Evolutionary conservation across 2,113 vertebrate genomes (phyloP).

Genomic region (Dolichotis patagonum): DNA sequence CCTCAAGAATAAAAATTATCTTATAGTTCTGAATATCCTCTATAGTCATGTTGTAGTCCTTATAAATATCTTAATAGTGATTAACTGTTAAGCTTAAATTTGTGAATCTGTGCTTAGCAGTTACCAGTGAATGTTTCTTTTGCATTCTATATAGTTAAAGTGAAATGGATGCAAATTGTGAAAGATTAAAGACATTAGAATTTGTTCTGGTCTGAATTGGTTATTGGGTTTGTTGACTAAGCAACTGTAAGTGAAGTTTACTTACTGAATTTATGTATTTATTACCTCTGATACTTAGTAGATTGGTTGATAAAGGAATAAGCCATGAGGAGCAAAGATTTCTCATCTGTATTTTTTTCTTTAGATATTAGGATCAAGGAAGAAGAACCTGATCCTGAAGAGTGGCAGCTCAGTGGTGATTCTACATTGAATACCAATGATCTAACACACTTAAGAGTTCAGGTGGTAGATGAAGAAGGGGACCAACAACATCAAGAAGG

Average conservation of each 20-base stretch:
- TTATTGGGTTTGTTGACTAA: slow-evolving; percentile 39
- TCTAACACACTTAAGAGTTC: slow-evolving; percentile 96
- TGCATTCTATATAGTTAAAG: slow-evolving; percentile 22
- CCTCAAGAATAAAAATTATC: background rate
- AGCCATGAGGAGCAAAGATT: slow-evolving; percentile 59
- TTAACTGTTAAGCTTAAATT: slow-evolving; percentile 51
- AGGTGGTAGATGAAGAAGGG: slow-evolving; percentile 96
- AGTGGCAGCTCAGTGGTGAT: slow-evolving; percentile 97
- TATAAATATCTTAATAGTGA: slow-evolving; percentile 11
- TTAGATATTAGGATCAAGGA: slow-evolving; percentile 98
- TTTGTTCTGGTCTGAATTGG: slow-evolving; percentile 25
- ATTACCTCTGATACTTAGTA: slow-evolving; percentile 74
- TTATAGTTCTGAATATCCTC: background rate
- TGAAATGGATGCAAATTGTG: background rate
- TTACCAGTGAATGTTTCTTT: slow-evolving; percentile 23
- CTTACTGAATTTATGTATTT: slow-evolving; percentile 17
- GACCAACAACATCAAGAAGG: slow-evolving; percentile 96
- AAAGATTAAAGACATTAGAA: slow-evolving; percentile 47
- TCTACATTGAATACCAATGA: slow-evolving; percentile 98
- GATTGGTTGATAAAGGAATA: slow-evolving; percentile 63
- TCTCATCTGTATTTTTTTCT: slow-evolving; percentile 78
- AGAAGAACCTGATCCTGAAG: slow-evolving; percentile 97
- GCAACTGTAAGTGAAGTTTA: slow-evolving; percentile 42
- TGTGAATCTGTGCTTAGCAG: background rate
- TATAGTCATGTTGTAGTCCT: background rate